Conservation (phyloP, 2,797 vertebrate genomes). For the Kryptolebias ocellatus region DNA sequence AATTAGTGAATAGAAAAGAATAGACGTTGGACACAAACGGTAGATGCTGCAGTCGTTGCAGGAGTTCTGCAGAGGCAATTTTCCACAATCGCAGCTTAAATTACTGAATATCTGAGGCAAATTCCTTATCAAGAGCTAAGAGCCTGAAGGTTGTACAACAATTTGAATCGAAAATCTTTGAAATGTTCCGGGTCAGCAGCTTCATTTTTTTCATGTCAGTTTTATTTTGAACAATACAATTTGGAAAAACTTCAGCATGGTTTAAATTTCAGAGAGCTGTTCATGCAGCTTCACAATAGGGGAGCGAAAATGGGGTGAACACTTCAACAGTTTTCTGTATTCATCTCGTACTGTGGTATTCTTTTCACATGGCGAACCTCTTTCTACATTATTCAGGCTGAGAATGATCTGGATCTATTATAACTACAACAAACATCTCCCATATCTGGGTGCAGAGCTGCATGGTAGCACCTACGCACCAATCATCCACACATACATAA, state of each 20-base stretch:
- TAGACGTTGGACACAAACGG: conserved; percentile 18
- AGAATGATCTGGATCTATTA: conserved; percentile 46
- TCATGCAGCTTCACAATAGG: conserved; percentile 30
- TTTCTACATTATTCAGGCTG: conserved; percentile 62
- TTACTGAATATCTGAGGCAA: conserved; percentile 31
- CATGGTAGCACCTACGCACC: conserved; percentile 30
- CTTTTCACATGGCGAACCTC: conserved; percentile 56
- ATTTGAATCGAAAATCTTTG: conserved; percentile 37
- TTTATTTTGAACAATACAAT: conserved; percentile 47
- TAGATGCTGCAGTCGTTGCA: conserved; percentile 17
- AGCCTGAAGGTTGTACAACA: conserved; percentile 26
- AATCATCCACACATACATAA: conserved; percentile 32
- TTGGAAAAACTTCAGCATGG: conserved; percentile 37
- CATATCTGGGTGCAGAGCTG: conserved; percentile 31
- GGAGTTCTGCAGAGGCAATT: conserved; percentile 11
- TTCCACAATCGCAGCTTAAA: conserved; percentile 31
- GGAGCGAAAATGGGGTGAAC: conserved; percentile 42
- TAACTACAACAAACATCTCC: conserved; percentile 30
- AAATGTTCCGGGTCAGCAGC: conserved; percentile 51
- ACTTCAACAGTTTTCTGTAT: conserved; percentile 38
- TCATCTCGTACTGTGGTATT: conserved; percentile 46
- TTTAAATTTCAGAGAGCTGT: conserved; percentile 40
- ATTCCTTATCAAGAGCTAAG: conserved; percentile 50
- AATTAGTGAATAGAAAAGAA: conserved; percentile 12
- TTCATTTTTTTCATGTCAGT: conserved; percentile 54